phyloP scores from a whole-genome alignment of 2,113 vertebrate genomes.

The Epinephelus lanceolatus region DNA sequence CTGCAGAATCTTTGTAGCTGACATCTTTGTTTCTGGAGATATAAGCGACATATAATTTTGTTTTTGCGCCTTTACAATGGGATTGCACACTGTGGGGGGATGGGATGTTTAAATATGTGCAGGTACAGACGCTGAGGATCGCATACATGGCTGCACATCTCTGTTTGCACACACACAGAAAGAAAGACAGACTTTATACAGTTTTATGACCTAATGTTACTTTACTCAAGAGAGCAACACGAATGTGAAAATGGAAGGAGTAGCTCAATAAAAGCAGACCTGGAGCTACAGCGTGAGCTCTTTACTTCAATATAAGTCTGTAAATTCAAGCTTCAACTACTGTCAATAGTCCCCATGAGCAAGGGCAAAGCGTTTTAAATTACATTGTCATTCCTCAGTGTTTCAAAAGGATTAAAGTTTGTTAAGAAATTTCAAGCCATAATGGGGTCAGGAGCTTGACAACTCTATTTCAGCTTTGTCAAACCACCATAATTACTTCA shows the following conservation, averaged over 20 bases:
- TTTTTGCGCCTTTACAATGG: background rate
- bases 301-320: constrained; percentile 28
- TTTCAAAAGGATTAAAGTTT: constrained; percentile 55
- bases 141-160: background rate
- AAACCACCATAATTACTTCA: constrained; percentile 58
- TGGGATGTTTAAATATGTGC: background rate
- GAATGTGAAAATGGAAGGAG: constrained; percentile 27
- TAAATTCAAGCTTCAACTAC: constrained; percentile 44
- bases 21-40: background rate
- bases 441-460: constrained; percentile 63
- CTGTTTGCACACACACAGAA: background rate
- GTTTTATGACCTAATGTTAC: constrained; percentile 20
- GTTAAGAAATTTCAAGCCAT: constrained; percentile 39
- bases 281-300: background rate
- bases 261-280: constrained; percentile 30
- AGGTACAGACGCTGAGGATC: background rate
- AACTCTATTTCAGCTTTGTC: constrained; percentile 65
- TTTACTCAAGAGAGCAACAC: constrained; percentile 28
- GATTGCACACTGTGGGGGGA: background rate
- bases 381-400: constrained; percentile 41
- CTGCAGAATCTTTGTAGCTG: constrained; percentile 4
- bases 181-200: no score
- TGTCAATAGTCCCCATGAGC: constrained; percentile 42
- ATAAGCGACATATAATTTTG: background rate
- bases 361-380: constrained; percentile 50